phyloP scores from a whole-genome alignment of 1,140 invertebrate species.

The Platyscapa corneri region DNA sequence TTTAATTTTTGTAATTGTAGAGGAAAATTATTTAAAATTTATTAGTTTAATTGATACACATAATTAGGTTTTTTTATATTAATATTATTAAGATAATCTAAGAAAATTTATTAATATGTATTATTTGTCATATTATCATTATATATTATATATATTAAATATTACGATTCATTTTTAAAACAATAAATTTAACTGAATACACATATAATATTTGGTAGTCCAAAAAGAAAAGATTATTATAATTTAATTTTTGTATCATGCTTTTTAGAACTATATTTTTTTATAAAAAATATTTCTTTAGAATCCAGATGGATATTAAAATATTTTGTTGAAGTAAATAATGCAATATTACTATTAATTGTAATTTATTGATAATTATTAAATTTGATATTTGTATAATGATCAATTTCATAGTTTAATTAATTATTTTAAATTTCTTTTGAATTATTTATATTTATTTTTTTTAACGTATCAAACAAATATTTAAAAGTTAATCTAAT shows the following conservation, averaged over 20 bases:
- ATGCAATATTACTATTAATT: slow-evolving; percentile 45
- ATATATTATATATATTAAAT: not conserved
- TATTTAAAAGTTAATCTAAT: too few relatives aligned
- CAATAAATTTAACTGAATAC: too few relatives aligned
- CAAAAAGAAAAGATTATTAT: too few relatives aligned
- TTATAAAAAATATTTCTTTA: slow-evolving; percentile 27
- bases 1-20: slow-evolving; percentile 25
- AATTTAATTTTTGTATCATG: slow-evolving; percentile 24
- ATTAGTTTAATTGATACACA: slow-evolving; percentile 18
- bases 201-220: slow-evolving; percentile 10
- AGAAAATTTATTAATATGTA: slow-evolving; percentile 1
- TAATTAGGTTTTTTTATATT: slow-evolving; percentile 18
- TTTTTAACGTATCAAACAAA: too few relatives aligned
- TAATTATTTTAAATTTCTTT: not conserved
- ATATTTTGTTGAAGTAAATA: slow-evolving; percentile 24
- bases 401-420: not conserved
- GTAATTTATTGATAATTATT: slow-evolving; percentile 22
- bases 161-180: not conserved
- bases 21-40: slow-evolving; percentile 8
- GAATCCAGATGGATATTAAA: not conserved
- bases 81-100: not conserved
- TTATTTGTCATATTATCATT: too few relatives aligned
- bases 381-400: slow-evolving; percentile 27
- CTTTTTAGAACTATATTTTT: slow-evolving; percentile 47
- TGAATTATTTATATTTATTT: not conserved